phyloP scores from a whole-genome alignment of 2,888 invertebrate genomes.

The Didymodactylos carnosus region DNA sequence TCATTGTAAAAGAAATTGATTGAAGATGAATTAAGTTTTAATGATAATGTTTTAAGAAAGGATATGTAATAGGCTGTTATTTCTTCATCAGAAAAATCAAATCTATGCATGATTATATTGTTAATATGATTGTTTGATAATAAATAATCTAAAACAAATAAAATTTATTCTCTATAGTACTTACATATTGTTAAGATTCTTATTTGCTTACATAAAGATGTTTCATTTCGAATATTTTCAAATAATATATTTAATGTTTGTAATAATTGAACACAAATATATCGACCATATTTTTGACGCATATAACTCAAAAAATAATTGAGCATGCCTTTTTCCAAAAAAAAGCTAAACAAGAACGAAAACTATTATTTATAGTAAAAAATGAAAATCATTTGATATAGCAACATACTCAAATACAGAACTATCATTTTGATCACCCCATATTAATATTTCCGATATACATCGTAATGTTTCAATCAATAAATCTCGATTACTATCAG shows the following conservation, averaged over 20 bases:
- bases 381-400: not conserved
- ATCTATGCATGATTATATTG: slow-evolving; percentile 94
- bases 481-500: slow-evolving; percentile 74
- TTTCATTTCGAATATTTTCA: slow-evolving; percentile 96
- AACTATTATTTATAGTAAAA: not conserved
- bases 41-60: slow-evolving; percentile 85
- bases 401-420: slow-evolving; percentile 79
- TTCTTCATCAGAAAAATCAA: slow-evolving; percentile 98
- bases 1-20: slow-evolving; percentile 99
- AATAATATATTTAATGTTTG: slow-evolving; percentile 96
- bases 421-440: slow-evolving; percentile 99
- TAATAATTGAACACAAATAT: slow-evolving; percentile 85
- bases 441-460: slow-evolving; percentile 94
- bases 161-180: not conserved
- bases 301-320: slow-evolving; percentile 89
- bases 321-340: slow-evolving; percentile 95
- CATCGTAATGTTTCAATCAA: slow-evolving; percentile 85
- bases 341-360: slow-evolving; percentile 58
- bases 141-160: slow-evolving; percentile 58
- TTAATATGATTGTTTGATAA: slow-evolving; percentile 98
- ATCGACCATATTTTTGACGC: slow-evolving; percentile 87
- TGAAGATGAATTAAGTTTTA: slow-evolving; percentile 88
- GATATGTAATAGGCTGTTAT: slow-evolving; percentile 98
- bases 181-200: not conserved
- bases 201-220: slow-evolving; percentile 71